Percentiles rank a stretch among this genome's conserved stretches.
Conservation (phyloP, 2,797 vertebrate species). For the Sarcoramphus papa region DNA sequence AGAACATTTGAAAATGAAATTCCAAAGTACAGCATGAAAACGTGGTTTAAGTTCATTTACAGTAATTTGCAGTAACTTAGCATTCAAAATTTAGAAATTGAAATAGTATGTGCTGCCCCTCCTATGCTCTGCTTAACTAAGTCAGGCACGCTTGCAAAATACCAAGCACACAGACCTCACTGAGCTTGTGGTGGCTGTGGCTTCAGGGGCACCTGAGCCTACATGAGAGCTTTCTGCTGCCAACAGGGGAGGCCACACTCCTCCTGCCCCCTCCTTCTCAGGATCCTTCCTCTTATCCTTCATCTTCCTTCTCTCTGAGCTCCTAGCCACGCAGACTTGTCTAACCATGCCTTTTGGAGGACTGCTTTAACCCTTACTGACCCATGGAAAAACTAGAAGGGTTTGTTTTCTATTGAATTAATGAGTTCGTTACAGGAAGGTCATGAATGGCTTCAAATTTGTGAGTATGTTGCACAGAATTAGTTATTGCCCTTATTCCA, state of each 20-base stretch:
- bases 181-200: not conserved
- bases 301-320: not conserved
- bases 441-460: not conserved
- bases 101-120: not conserved
- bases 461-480: not conserved
- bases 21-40: not conserved
- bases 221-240: not conserved
- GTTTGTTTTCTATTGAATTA: not conserved
- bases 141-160: not conserved
- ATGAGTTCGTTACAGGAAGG: not conserved
- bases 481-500: not conserved
- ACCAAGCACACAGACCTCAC: not conserved
- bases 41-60: not conserved
- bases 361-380: not conserved
- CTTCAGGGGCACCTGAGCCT: not conserved
- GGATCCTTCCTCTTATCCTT: not conserved
- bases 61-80: not conserved
- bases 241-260: not conserved
- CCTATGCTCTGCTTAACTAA: not conserved
- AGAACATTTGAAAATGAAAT: not conserved
- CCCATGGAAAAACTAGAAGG: not conserved
- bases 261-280: not conserved
- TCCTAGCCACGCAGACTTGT: not conserved
- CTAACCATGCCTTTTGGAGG: not conserved
- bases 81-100: not conserved